phyloP scores from a whole-genome alignment of 2,888 invertebrate species.

The Lysandra coridon region DNA sequence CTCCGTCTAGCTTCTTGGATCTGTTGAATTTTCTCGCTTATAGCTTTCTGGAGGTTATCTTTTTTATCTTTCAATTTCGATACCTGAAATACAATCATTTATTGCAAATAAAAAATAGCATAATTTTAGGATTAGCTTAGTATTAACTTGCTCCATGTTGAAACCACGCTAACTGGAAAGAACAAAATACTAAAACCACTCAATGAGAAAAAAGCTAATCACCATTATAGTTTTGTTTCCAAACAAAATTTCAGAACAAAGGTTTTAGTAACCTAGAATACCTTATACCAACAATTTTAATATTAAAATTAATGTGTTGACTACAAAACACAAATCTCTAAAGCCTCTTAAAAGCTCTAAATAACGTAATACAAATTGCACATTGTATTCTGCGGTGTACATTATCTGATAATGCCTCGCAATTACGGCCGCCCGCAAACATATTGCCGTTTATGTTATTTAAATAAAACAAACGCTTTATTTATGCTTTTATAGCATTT shows the following conservation, averaged over 20 bases:
- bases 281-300: background rate
- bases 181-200: too few species aligned
- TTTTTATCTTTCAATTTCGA: slow-evolving; percentile 55
- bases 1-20: slow-evolving; percentile 56
- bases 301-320: slow-evolving; percentile 17
- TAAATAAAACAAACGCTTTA: background rate
- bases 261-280: background rate
- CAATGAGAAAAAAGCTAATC: too few species aligned
- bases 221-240: background rate
- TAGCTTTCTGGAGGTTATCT: slow-evolving; percentile 51
- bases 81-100: slow-evolving; percentile 48
- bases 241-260: background rate
- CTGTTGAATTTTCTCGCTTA: slow-evolving; percentile 48
- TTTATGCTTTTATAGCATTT: slow-evolving; percentile 27
- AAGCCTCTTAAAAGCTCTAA: background rate
- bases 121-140: too few species aligned
- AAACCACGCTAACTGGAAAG: too few species aligned
- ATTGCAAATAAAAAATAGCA: too few species aligned
- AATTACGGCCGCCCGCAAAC: background rate
- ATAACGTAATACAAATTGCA: slow-evolving; percentile 3
- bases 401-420: background rate
- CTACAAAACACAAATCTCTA: background rate
- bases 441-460: slow-evolving; percentile 7
- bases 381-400: slow-evolving; percentile 11
- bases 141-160: too few species aligned